Percentiles rank a stretch among this genome's conserved stretches.
Conservation (phyloP, 2,797 vertebrate species). For the Sorex maritimensis region DNA sequence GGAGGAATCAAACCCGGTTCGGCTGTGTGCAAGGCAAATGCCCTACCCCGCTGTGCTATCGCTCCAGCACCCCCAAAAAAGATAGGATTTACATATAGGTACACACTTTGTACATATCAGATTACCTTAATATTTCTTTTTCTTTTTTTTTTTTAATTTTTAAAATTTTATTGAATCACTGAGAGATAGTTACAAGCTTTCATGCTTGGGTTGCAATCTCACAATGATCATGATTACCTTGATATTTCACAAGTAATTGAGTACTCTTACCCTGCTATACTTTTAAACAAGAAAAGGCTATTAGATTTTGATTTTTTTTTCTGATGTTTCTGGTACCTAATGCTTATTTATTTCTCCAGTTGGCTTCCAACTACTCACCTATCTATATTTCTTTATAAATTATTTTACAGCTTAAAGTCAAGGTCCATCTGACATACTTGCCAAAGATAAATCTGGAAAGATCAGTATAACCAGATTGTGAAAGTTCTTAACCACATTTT, state of each 20-base stretch:
- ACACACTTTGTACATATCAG: too few relatives aligned
- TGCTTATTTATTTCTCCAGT: neutral
- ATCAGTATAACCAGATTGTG: conserved; percentile 6
- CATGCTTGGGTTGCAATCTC: too few relatives aligned
- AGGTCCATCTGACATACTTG: conserved; percentile 21
- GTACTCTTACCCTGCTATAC: neutral
- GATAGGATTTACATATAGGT: neutral
- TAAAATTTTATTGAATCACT: too few relatives aligned
- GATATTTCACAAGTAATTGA: neutral
- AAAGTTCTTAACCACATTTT: conserved; percentile 27
- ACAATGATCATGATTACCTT: too few relatives aligned
- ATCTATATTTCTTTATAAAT: conserved; percentile 19
- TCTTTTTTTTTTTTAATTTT: too few relatives aligned
- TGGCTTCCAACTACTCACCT: neutral
- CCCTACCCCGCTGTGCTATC: conserved; percentile 20
- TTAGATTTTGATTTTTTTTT: conserved; percentile 28
- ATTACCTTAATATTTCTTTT: neutral
- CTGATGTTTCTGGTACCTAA: conserved; percentile 24
- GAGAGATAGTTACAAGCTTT: too few relatives aligned
- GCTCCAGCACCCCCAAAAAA: neutral
- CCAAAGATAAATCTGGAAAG: conserved; percentile 32
- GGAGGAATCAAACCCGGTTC: conserved; percentile 32
- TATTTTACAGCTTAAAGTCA: conserved; percentile 46
- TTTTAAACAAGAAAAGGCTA: neutral
- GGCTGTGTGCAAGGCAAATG: neutral